Base-by-base conservation (phyloP, 2,797 vertebrate genomes). In the Oryzias sinensis region DNA sequence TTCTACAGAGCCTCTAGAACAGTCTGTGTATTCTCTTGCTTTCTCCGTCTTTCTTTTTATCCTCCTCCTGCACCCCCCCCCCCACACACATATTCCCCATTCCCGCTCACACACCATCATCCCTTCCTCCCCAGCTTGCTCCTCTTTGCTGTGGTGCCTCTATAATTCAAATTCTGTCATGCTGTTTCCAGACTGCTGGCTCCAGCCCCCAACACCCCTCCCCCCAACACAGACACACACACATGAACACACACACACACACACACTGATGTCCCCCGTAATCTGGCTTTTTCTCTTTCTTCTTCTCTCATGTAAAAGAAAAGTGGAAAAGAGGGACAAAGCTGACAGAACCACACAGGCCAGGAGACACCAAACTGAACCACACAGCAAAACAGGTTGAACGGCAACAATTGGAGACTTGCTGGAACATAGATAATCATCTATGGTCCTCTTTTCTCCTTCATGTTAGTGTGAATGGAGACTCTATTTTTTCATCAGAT, bases 131-230 rank as follows among this genome's bases (percentile, higher is more conserved):
- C 53, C 43, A 69, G 68, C 78, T 61, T 71, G 70, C 80, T 82
- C 73, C 80, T 81, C 80, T 85, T 77, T 79, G 82, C 81, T 76
- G 79, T 84, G 89, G 86, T 81, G 87, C 90, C 91, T 91, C 90
- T 91, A 92, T 93, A 92, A 92, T 92, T 92, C 91, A 92, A 90
- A 91, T 91, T 87, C 90, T 92, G 92, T 93, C 91, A 92, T 86
- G 84, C 85, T 88, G 87, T 90, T 92, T 92, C 89, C 92, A 93
- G 90, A 91, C 90, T 91, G 88, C 89, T 91, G 92, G 91, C 91
- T 91, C 89, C 91, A 92, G 89, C 62, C 72, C 71, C 74, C 53
- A 54, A 49, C 66, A 43, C 58, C 53, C 51, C 43, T 49, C 42
- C 59, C n/a, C 47, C 62, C 46, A 33, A 44, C 33, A 33, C 29